A percentile compares a stretch with the other conserved stretches of the same genome.
These are phyloP conservation scores for Chesias legatella DNA, from an alignment of 2,888 invertebrate genomes.

Conservation along the genomic window DNA sequence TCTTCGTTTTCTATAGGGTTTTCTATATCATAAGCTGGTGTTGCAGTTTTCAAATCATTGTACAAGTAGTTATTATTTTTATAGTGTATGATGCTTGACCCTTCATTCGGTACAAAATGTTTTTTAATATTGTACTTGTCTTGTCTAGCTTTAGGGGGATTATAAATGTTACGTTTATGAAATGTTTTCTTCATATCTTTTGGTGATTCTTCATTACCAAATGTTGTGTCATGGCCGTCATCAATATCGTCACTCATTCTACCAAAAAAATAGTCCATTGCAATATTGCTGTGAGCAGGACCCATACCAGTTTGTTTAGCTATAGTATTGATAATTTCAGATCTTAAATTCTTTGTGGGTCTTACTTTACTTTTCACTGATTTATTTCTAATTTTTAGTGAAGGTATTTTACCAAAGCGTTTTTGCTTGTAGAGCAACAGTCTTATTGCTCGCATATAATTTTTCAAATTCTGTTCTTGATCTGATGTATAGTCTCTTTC, in stretches of 20 bases:
- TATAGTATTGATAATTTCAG: neutral
- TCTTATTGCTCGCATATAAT: slow-evolving; percentile 37
- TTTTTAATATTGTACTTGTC: too few species aligned
- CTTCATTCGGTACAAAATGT: too few species aligned
- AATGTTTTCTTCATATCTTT: too few species aligned
- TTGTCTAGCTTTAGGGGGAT: too few species aligned
- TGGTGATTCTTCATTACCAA: too few species aligned
- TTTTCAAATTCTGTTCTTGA: slow-evolving; percentile 23
- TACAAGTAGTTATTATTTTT: neutral
- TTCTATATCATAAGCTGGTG: neutral
- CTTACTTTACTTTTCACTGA: too few species aligned
- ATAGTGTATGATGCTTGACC: too few species aligned
- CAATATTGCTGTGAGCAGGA: slow-evolving; percentile 16
- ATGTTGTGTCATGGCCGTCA: neutral
- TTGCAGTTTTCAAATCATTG: slow-evolving; percentile 1
- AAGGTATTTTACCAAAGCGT: slow-evolving; percentile 22
- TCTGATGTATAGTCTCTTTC: slow-evolving; percentile 11
- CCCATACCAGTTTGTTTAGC: neutral
- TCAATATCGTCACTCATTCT: slow-evolving; percentile 17
- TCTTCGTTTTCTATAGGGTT: neutral
- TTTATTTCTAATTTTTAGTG: too few species aligned
- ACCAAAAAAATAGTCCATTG: slow-evolving; percentile 39
- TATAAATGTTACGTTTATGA: too few species aligned
- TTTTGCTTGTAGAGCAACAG: slow-evolving; percentile 35
- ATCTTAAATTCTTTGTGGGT: neutral